A percentile compares a stretch with the other conserved stretches of the same genome.
phyloP scores from a whole-genome alignment of 2,113 vertebrate species.

The Mormyrus iriodes region DNA sequence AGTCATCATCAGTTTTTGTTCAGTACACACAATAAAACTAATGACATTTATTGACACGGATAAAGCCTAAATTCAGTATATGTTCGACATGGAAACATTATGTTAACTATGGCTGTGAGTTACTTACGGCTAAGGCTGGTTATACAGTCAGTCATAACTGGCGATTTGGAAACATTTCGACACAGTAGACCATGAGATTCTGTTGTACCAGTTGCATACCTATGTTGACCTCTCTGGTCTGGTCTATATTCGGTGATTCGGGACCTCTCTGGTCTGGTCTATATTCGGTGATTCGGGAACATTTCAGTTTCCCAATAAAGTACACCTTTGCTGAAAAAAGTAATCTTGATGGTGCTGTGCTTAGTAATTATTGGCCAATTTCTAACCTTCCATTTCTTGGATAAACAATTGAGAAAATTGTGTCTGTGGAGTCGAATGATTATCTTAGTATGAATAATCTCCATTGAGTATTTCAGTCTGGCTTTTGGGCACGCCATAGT shows the following conservation, averaged over 20 bases:
- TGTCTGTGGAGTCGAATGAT: neutral
- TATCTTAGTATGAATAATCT: neutral
- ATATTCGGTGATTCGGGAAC: too few species aligned
- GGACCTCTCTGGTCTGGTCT: too few species aligned
- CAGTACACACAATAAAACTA: neutral
- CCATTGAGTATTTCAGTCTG: neutral
- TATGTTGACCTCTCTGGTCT: too few species aligned
- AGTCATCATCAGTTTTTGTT: neutral
- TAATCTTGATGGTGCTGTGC: neutral
- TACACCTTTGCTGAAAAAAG: neutral
- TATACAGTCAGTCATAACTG: neutral
- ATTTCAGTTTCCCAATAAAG: neutral
- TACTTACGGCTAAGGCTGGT: neutral
- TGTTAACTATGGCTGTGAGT: neutral
- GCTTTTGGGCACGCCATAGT: too few species aligned
- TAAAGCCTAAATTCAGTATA: neutral
- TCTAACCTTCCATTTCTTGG: neutral
- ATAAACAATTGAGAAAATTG: too few species aligned
- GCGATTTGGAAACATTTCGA: neutral
- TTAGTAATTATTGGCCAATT: neutral
- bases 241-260: too few species aligned
- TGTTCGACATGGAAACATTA: neutral
- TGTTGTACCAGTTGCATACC: too few species aligned
- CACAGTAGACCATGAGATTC: too few species aligned
- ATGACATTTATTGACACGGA: neutral